Evolutionary conservation across 2,888 invertebrate genomes (phyloP).

Genomic region (Hesperia comma): DNA sequence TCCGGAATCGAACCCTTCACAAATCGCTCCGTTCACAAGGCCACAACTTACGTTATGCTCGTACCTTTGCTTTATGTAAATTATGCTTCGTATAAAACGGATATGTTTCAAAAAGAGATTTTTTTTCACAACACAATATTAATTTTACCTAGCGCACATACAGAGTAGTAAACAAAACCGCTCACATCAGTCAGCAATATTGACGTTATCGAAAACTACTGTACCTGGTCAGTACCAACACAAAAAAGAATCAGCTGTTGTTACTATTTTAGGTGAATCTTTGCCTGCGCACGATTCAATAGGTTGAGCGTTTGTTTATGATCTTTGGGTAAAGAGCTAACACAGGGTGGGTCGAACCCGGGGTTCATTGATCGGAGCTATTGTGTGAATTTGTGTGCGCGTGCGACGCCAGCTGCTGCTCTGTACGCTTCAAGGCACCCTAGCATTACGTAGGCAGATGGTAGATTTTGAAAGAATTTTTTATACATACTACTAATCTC

Average conservation of each 20-base stretch:
- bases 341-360: constrained; percentile 52
- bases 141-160: no score
- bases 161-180: neutral
- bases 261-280: constrained; percentile 29
- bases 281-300: constrained; percentile 25
- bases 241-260: constrained; percentile 34
- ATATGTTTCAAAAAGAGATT: no score
- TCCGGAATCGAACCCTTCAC: no score
- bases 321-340: constrained; percentile 36
- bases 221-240: no score
- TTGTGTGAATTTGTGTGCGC: constrained; percentile 66
- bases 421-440: constrained; percentile 52
- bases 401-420: constrained; percentile 80
- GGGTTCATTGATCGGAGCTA: constrained; percentile 78
- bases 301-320: constrained; percentile 28
- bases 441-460: constrained; percentile 68
- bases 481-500: constrained; percentile 52
- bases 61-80: no score
- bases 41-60: no score
- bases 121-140: no score
- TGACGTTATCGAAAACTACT: neutral
- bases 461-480: constrained; percentile 55
- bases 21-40: no score
- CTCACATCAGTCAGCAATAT: neutral
- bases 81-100: no score